Conservation (phyloP, 1,140 invertebrate species). For the Pygmarrhopalites habei region DNA sequence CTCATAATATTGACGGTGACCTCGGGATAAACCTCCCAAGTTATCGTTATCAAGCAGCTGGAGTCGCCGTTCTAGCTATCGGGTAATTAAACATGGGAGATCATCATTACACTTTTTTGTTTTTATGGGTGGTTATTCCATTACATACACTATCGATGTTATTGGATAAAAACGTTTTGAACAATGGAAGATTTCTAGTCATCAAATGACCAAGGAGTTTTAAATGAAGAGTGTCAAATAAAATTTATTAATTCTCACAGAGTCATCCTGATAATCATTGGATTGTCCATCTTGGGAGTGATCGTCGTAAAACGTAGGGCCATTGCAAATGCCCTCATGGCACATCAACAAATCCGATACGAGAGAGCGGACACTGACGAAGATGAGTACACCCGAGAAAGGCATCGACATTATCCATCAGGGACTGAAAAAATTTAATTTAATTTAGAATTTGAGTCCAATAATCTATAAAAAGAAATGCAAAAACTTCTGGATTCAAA, state of each 20-base stretch:
- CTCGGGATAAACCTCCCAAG: background rate
- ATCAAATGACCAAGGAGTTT: too few relatives aligned
- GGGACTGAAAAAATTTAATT: background rate
- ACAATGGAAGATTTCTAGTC: too few relatives aligned
- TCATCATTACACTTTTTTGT: too few relatives aligned
- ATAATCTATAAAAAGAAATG: too few relatives aligned
- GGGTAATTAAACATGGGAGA: constrained; percentile 31
- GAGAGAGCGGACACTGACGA: constrained; percentile 34
- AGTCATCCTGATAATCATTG: constrained; percentile 28
- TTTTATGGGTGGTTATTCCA: too few relatives aligned
- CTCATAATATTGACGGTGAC: constrained; percentile 2
- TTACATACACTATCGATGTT: too few relatives aligned
- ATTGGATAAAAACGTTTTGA: background rate
- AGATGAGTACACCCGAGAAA: constrained; percentile 13
- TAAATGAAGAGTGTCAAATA: too few relatives aligned
- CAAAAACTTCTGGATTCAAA: too few relatives aligned
- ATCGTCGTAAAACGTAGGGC: constrained; percentile 32
- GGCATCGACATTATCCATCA: background rate
- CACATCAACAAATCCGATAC: constrained; percentile 35
- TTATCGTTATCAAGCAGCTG: constrained; percentile 20
- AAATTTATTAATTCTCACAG: constrained; percentile 18
- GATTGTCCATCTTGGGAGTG: constrained; percentile 31
- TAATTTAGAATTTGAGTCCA: too few relatives aligned
- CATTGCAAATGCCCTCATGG: constrained; percentile 27
- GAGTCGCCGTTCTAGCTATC: constrained; percentile 30